A percentile compares a stretch with the other conserved stretches of the same genome.
Conservation (phyloP, 2,888 invertebrate genomes). For the Digitonthophagus gazella region DNA sequence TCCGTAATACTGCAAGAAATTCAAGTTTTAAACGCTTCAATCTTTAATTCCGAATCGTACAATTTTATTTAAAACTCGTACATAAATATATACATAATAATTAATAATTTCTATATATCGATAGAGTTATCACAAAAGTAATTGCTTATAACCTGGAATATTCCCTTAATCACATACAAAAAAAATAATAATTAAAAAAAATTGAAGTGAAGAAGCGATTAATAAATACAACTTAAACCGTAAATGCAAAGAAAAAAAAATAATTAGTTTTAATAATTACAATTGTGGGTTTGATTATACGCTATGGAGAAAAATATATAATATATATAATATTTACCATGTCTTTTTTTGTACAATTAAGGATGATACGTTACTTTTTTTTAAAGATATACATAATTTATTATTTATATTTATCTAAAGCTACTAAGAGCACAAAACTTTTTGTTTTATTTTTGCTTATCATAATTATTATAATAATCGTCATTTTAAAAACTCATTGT, state of each 20-base stretch:
- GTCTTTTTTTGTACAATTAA: slow-evolving; percentile 17
- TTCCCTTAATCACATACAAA: slow-evolving; percentile 48
- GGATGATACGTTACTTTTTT: background rate
- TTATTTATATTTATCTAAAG: background rate
- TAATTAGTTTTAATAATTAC: background rate
- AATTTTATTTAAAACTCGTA: slow-evolving; percentile 29
- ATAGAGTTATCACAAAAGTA: slow-evolving; percentile 50
- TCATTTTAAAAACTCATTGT: too few relatives aligned
- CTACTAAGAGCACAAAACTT: background rate
- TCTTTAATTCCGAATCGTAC: slow-evolving; percentile 17
- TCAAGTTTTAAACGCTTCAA: slow-evolving; percentile 36
- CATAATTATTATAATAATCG: too few relatives aligned
- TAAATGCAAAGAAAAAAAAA: background rate
- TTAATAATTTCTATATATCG: slow-evolving; percentile 28
- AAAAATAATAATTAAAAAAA: background rate
- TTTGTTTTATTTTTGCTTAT: background rate
- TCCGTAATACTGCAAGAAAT: slow-evolving; percentile 40
- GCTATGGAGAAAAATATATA: background rate
- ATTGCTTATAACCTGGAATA: slow-evolving; percentile 50
- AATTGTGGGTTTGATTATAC: background rate
- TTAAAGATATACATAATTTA: background rate
- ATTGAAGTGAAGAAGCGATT: slow-evolving; percentile 44
- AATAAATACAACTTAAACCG: slow-evolving; percentile 37
- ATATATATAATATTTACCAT: slow-evolving; percentile 10
- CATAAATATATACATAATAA: slow-evolving; percentile 26